Percentiles rank a stretch among this genome's conserved stretches.
phyloP scores from a whole-genome alignment of 2,888 invertebrate species.

The Drosophila helvetica region DNA sequence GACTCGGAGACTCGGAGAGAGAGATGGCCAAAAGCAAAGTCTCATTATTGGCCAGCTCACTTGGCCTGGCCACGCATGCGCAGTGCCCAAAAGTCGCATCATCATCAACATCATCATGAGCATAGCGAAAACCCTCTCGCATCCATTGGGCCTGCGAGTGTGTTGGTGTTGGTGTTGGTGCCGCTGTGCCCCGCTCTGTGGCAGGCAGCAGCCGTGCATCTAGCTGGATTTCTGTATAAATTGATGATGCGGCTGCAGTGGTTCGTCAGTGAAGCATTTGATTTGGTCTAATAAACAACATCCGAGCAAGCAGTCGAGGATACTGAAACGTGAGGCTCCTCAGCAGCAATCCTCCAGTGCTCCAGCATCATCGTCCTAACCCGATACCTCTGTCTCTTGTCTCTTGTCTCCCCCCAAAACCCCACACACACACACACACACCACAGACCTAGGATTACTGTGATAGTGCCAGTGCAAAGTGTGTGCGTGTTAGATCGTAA shows the following conservation, averaged over 20 bases:
- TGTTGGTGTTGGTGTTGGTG: conserved; percentile 19
- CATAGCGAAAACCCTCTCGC: conserved; percentile 50
- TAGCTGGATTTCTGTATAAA: conserved; percentile 83
- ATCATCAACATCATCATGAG: conserved; percentile 49
- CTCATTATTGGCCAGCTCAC: conserved; percentile 75
- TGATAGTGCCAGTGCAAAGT: conserved; percentile 74
- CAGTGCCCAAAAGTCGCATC: conserved; percentile 63
- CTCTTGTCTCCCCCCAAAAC: conserved; percentile 66
- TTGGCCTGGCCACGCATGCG: conserved; percentile 68
- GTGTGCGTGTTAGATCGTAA: conserved; percentile 55
- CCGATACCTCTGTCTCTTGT: conserved; percentile 31
- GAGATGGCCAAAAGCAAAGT: conserved; percentile 37
- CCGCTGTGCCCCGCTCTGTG: conserved; percentile 40
- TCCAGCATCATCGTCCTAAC: conserved; percentile 49
- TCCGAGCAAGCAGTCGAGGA: conserved; percentile 64
- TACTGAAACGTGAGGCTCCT: conserved; percentile 66
- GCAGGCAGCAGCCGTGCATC: conserved; percentile 48
- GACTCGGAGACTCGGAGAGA: conserved; percentile 8
- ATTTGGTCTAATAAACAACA: conserved; percentile 83
- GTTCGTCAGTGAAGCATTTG: conserved; percentile 84
- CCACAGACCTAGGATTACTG: conserved; percentile 80
- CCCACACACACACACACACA: conserved; percentile 45
- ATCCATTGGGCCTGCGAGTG: conserved; percentile 9
- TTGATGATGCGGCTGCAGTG: conserved; percentile 83
- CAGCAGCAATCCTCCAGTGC: conserved; percentile 7